Evolutionary conservation across 2,113 vertebrate species (phyloP).

Genomic region (Cyanoderma ruficeps): DNA sequence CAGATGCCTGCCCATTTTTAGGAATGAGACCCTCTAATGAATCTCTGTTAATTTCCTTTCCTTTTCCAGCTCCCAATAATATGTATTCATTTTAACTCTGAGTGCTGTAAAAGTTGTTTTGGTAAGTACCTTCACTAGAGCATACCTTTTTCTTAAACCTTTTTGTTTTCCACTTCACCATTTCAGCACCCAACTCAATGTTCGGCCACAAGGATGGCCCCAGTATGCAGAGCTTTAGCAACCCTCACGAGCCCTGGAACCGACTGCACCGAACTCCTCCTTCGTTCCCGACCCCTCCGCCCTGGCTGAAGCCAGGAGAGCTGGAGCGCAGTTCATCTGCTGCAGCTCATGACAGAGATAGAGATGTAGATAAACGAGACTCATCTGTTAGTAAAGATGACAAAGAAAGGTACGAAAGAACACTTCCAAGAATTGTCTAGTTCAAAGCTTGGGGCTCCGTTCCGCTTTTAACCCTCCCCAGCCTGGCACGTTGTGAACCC

Average conservation of each 20-base stretch:
- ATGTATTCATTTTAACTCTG: constrained; percentile 87
- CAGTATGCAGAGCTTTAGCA: constrained; percentile 88
- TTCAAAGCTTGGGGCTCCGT: constrained; percentile 64
- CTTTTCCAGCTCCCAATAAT: constrained; percentile 85
- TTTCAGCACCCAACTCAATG: constrained; percentile 92
- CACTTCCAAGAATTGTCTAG: constrained; percentile 70
- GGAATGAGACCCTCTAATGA: constrained; percentile 74
- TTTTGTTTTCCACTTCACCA: constrained; percentile 84
- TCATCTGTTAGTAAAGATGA: constrained; percentile 90
- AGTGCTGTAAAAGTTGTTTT: constrained; percentile 80
- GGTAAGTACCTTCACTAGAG: constrained; percentile 80
- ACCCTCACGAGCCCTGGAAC: constrained; percentile 97
- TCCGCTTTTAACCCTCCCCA: constrained; percentile 63
- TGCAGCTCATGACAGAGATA: constrained; percentile 93
- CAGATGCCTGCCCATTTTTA: constrained; percentile 58
- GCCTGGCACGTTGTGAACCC: constrained; percentile 56
- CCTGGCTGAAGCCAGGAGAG: constrained; percentile 97
- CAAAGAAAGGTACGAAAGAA: constrained; percentile 93
- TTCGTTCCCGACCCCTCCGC: constrained; percentile 96
- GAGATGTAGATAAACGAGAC: constrained; percentile 93
- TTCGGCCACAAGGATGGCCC: constrained; percentile 97
- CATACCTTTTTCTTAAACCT: constrained; percentile 79
- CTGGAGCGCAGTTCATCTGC: constrained; percentile 90
- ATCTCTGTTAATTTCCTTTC: constrained; percentile 81
- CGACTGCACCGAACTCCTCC: constrained; percentile 96